A percentile compares a stretch with the other conserved stretches of the same genome.
Conservation (phyloP, 2,797 vertebrate genomes). For the Arrhamphus sclerolepis region DNA sequence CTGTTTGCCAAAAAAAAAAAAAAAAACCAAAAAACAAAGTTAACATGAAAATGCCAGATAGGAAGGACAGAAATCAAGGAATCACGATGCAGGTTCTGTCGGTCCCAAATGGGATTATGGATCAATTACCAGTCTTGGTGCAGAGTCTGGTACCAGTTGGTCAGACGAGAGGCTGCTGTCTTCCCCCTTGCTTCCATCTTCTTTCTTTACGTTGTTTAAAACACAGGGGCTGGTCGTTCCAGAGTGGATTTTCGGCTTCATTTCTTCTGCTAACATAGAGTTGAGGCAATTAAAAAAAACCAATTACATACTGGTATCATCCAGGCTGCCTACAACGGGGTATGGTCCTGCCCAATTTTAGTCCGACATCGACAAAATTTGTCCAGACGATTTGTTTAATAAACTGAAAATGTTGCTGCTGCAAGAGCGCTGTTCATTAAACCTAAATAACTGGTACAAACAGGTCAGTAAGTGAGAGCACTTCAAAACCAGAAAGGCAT, state of each 20-base stretch:
- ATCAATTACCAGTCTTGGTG: slow-evolving; percentile 67
- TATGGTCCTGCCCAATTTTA: background rate
- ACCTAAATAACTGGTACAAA: slow-evolving; percentile 13
- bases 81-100: slow-evolving; percentile 17
- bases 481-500: background rate
- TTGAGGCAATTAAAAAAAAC: slow-evolving; percentile 21
- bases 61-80: slow-evolving; percentile 11
- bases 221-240: slow-evolving; percentile 54
- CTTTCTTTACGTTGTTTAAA: slow-evolving; percentile 64
- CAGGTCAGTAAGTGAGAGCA: background rate
- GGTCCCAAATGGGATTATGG: slow-evolving; percentile 6
- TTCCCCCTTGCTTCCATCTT: slow-evolving; percentile 67
- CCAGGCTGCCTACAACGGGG: background rate
- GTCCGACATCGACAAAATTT: background rate
- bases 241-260: slow-evolving; percentile 53
- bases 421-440: background rate
- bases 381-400: slow-evolving; percentile 1
- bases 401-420: slow-evolving; percentile 1
- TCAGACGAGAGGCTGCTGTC: slow-evolving; percentile 67
- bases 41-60: slow-evolving; percentile 18
- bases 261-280: slow-evolving; percentile 35
- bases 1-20: slow-evolving; percentile 49
- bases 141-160: slow-evolving; percentile 78
- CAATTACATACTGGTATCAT: slow-evolving; percentile 15
- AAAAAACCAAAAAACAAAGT: slow-evolving; percentile 10